Evolutionary conservation across 2,113 vertebrate genomes (phyloP).

Genomic region (Suricata suricatta): DNA sequence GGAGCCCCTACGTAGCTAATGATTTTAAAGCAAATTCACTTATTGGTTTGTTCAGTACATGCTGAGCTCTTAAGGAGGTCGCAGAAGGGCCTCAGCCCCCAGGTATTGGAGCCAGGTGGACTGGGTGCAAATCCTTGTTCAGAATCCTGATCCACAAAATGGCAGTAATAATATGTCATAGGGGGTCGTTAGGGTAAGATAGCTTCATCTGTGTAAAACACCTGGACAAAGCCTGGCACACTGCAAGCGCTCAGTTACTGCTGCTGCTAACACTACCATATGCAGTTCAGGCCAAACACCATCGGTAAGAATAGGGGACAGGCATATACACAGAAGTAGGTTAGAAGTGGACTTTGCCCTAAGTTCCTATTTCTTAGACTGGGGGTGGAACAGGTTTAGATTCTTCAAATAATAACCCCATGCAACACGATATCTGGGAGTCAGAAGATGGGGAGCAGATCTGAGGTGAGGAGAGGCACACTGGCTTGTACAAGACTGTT

Average conservation of each 20-base stretch:
- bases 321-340: no score
- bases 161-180: neutral
- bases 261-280: no score
- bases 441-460: neutral
- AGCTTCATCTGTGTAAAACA: neutral
- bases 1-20: neutral
- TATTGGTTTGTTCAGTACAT: neutral
- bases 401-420: neutral
- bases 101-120: neutral
- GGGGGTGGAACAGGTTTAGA: no score
- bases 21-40: neutral
- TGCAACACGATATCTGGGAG: no score
- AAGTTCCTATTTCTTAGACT: neutral
- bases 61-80: neutral
- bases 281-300: no score
- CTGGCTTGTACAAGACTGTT: neutral
- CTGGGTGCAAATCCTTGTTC: neutral
- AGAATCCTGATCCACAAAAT: neutral
- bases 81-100: neutral
- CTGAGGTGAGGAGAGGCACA: neutral
- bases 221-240: neutral
- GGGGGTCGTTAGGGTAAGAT: neutral
- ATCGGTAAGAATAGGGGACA: fast-evolving
- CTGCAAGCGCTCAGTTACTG: neutral
- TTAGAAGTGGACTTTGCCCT: neutral